Evolutionary conservation across 2,888 invertebrate species (phyloP).

Genomic region (Vesta saturnalis): DNA sequence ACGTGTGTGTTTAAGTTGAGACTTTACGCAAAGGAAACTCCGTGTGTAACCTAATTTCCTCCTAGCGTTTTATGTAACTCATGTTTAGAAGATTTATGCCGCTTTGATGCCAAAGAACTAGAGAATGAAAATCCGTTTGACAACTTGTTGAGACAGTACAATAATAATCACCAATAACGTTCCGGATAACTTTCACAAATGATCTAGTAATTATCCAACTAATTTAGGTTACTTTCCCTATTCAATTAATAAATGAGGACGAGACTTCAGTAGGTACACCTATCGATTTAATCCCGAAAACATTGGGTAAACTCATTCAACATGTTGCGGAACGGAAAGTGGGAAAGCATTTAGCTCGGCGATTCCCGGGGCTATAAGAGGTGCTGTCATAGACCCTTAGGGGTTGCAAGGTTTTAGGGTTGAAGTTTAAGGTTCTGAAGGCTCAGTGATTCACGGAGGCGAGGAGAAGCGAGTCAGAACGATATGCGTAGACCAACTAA

Average conservation of each 20-base stretch:
- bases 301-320: slow-evolving; percentile 32
- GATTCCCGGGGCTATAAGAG: slow-evolving; percentile 37
- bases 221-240: slow-evolving; percentile 15
- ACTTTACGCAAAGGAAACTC: slow-evolving; percentile 14
- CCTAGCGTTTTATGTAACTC: slow-evolving; percentile 27
- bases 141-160: not conserved
- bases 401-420: slow-evolving; percentile 35
- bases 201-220: not conserved
- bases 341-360: slow-evolving; percentile 37
- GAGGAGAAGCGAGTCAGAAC: slow-evolving; percentile 18
- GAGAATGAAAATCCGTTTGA: slow-evolving; percentile 26
- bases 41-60: slow-evolving; percentile 28
- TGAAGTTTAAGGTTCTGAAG: slow-evolving; percentile 36
- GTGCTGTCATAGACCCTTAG: slow-evolving; percentile 36
- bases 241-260: slow-evolving; percentile 32
- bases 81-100: slow-evolving; percentile 28
- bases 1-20: slow-evolving; percentile 16
- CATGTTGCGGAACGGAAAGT: slow-evolving; percentile 36
- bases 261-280: slow-evolving; percentile 18
- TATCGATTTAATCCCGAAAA: slow-evolving; percentile 23
- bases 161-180: too few relatives aligned
- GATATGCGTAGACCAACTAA: slow-evolving; percentile 27
- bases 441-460: slow-evolving; percentile 21
- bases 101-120: slow-evolving; percentile 11
- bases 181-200: not conserved